These are phyloP conservation scores for Addax nasomaculatus DNA, from an alignment of 2,113 vertebrate species.

Conservation along the genomic window DNA sequence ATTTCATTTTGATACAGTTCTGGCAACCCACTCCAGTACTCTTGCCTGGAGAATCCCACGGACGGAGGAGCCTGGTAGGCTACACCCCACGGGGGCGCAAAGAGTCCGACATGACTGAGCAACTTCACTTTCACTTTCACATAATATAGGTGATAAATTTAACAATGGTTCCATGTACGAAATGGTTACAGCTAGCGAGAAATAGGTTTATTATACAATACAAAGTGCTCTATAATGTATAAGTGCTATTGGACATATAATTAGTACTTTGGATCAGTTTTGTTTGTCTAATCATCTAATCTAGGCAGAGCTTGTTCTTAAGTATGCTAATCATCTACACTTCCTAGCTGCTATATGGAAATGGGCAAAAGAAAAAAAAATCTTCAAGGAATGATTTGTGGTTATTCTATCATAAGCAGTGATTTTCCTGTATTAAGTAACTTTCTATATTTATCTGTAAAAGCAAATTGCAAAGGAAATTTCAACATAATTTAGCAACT, in stretches of 20 bases:
- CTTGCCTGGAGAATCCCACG: too few relatives aligned
- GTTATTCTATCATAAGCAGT: not conserved
- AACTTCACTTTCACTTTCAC: not conserved
- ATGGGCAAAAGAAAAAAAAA: not conserved
- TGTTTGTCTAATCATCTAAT: not conserved
- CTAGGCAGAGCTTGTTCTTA: not conserved
- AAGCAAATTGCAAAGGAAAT: not conserved
- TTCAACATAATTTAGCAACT: not conserved
- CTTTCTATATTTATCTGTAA: not conserved
- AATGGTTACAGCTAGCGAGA: not conserved
- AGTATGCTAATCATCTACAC: not conserved
- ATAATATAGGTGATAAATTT: not conserved
- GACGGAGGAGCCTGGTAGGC: too few relatives aligned
- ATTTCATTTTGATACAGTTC: constrained; percentile 15
- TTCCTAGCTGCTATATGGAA: not conserved
- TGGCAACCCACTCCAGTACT: too few relatives aligned
- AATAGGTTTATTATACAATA: not conserved
- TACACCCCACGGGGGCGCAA: too few relatives aligned
- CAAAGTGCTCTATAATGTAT: not conserved
- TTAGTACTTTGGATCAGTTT: not conserved
- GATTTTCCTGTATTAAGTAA: not conserved
- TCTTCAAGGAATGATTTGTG: not conserved
- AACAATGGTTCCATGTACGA: not conserved
- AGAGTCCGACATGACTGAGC: too few relatives aligned
- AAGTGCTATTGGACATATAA: not conserved